phyloP scores from a whole-genome alignment of 2,797 vertebrate genomes.

The Petrocephalus sullivani region DNA sequence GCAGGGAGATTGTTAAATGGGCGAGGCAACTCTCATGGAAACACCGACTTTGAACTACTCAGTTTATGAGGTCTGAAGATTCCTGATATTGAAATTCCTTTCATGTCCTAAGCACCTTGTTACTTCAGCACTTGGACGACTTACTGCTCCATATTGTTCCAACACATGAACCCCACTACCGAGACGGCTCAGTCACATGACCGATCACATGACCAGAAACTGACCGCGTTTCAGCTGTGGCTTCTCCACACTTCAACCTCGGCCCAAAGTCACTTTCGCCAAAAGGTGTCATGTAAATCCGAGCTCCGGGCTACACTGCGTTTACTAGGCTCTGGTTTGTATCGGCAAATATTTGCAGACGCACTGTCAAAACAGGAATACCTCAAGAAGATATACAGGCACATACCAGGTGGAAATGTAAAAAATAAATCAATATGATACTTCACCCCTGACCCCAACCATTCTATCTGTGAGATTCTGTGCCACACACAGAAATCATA shows the following conservation, averaged over 20 bases:
- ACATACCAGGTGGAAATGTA: conserved; percentile 51
- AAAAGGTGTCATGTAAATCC: conserved; percentile 16
- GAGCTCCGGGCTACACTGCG: conserved; percentile 8
- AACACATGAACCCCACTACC: not conserved
- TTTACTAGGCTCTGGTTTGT: conserved; percentile 68
- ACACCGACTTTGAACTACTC: not conserved
- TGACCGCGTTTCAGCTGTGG: not conserved
- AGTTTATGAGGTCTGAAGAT: not conserved
- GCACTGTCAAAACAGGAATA: conserved; percentile 71
- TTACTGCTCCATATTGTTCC: not conserved
- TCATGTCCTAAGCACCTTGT: not conserved
- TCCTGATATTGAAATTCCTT: not conserved
- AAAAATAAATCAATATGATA: conserved; percentile 65
- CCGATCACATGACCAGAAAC: not conserved
- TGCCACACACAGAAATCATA: conserved; percentile 54
- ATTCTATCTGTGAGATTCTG: conserved; percentile 63
- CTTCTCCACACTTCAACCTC: not conserved
- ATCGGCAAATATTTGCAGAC: conserved; percentile 78
- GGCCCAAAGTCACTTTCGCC: not conserved
- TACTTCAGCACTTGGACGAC: not conserved
- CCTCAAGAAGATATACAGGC: conserved; percentile 58
- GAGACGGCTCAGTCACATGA: not conserved
- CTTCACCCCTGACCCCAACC: conserved; percentile 62
- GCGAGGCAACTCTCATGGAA: not conserved
- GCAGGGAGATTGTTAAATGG: not conserved